Base-by-base conservation (phyloP, 2,797 vertebrate genomes). In the Oreonectes daqikongensis region DNA sequence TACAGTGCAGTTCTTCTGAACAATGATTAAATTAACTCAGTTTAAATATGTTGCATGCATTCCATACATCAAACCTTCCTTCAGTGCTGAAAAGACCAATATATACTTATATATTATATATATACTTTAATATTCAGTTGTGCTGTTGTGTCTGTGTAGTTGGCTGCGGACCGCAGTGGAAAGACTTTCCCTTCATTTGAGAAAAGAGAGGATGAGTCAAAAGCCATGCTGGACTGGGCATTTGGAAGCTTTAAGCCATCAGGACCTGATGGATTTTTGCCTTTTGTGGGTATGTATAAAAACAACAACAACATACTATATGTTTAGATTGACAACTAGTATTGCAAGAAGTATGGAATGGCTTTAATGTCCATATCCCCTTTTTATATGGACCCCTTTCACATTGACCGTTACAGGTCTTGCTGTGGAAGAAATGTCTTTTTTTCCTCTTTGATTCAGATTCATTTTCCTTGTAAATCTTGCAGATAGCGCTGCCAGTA, bases 221-320 rank as follows among this genome's bases (percentile, higher is more conserved):
- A 90, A 74, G 20, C 84, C 77, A 93, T 94, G 93, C 10, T 94
- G 77, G 84, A 92, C 15, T 94, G 93, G 93, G 93, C 92, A 28
- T 82, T 77, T n/a, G 86, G 75, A 28, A 93, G 92, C 18, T 94
- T 94, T 82, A 83, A 90, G 46, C 93, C 93, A 1, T 72, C 77
- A 9, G 93, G 93, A 70, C 86, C 93, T 0, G 77, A 86, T 0
- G 91, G 91, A 32, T 90, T 93, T 72, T 0, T 66, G 22, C 82
- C 60, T 2, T 82, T 67, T 65, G 79, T 38, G n/a, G 75, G 75
- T 77, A 70, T 10, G 66, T 64, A 48, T 15, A 42, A 14, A 42
- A 42, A 4, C 40, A 42, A 42, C 40, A 15, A 42, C 12, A n/a
- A n/a, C n/a, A n/a, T n/a, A n/a, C n/a, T n/a, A 18, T 52, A 22